Conservation (phyloP, 2,113 vertebrate species). For the Pipa parva region DNA sequence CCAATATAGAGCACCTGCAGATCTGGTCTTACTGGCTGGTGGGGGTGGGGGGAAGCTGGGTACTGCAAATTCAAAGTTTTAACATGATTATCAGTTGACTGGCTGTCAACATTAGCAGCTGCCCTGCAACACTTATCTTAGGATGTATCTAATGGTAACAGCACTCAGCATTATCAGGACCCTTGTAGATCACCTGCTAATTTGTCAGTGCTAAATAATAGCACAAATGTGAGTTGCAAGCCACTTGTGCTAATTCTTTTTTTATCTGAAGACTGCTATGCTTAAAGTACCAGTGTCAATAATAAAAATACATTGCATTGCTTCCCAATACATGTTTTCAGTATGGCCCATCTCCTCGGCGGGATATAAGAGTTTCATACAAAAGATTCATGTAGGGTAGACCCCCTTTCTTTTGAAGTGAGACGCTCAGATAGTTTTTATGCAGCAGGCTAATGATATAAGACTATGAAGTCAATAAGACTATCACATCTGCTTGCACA, state of each 20-base stretch:
- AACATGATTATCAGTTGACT: constrained; percentile 12
- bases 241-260: too few relatives aligned
- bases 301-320: too few relatives aligned
- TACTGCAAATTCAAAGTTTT: background rate
- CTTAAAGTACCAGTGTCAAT: too few relatives aligned
- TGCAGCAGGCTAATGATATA: background rate
- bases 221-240: too few relatives aligned
- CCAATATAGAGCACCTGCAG: constrained; percentile 24
- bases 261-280: too few relatives aligned
- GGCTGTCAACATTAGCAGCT: constrained; percentile 29
- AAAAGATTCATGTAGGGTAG: background rate
- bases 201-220: too few relatives aligned
- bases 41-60: background rate
- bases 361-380: too few relatives aligned
- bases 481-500: background rate
- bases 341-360: too few relatives aligned
- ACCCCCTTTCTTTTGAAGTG: background rate
- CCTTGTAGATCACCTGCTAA: constrained; percentile 5
- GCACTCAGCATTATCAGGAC: background rate
- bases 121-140: constrained; percentile 10
- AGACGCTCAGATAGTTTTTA: background rate
- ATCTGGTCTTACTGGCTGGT: background rate
- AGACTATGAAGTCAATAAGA: background rate
- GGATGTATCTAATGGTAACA: constrained; percentile 7
- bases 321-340: too few relatives aligned